These are phyloP conservation scores for Paelopatides confundens DNA, from an alignment of 53 echinoderm and acorn worm species.

Conservation along the genomic window DNA sequence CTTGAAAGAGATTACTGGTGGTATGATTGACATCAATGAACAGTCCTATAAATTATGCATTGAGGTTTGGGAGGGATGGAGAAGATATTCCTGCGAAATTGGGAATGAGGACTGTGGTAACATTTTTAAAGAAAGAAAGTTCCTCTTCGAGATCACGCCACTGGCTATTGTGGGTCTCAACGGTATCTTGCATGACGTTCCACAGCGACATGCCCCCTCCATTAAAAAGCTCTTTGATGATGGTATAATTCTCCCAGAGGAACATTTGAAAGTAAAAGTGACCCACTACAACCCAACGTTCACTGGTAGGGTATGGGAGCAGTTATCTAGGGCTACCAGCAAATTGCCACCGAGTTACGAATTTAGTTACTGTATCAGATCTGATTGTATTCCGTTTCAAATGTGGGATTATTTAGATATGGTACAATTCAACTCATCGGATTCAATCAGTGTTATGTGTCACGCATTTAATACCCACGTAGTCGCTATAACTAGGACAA, in stretches of 20 bases:
- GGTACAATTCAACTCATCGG: neutral
- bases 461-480: neutral
- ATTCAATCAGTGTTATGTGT: neutral
- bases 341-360: neutral
- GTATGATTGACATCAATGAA: neutral
- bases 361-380: neutral
- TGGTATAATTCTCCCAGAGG: neutral
- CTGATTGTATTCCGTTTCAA: neutral
- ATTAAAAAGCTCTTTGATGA: slow-evolving; percentile 32
- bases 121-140: neutral
- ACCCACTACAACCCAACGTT: slow-evolving; percentile 15
- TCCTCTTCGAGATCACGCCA: neutral
- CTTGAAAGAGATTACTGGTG: neutral
- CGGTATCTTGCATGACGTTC: neutral
- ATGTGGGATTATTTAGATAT: slow-evolving; percentile 34
- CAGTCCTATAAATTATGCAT: neutral
- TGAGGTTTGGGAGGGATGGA: slow-evolving; percentile 18
- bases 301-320: neutral
- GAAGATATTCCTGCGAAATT: neutral
- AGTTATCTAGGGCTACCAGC: too few species aligned
- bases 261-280: neutral
- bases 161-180: neutral
- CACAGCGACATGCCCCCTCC: neutral
- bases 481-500: neutral
- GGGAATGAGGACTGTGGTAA: neutral